phyloP scores from a whole-genome alignment of 2,888 invertebrate species.

The Thecophora atra region DNA sequence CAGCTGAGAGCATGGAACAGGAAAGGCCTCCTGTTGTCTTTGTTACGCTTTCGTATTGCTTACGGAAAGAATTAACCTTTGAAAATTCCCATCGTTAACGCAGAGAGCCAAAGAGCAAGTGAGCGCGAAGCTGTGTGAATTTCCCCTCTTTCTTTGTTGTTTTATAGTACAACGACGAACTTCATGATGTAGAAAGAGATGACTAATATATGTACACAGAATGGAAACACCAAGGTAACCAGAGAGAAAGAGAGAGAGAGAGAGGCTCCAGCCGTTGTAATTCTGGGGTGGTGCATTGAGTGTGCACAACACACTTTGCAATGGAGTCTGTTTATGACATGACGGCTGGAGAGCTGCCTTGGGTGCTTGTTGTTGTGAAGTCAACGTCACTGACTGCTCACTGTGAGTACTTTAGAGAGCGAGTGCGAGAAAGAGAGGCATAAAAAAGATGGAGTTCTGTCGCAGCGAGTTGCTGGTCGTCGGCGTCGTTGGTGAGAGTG shows the following conservation, averaged over 20 bases:
- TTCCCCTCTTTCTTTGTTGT: slow-evolving; percentile 7
- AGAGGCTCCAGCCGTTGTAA: not conserved
- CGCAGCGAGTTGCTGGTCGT: not conserved
- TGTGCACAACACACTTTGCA: slow-evolving; percentile 47
- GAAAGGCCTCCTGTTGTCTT: not conserved
- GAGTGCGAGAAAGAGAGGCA: slow-evolving; percentile 1
- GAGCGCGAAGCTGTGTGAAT: not conserved
- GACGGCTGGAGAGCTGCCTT: slow-evolving; percentile 46
- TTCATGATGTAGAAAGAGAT: not conserved
- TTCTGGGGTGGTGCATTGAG: slow-evolving; percentile 15
- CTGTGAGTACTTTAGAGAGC: slow-evolving; percentile 13
- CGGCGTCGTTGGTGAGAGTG: slow-evolving; percentile 56
- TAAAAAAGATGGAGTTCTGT: not conserved
- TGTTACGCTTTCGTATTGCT: not conserved
- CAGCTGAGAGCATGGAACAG: not conserved
- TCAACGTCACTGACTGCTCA: slow-evolving; percentile 35
- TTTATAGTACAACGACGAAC: too few species aligned
- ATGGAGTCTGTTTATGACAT: slow-evolving; percentile 63
- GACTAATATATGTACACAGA: not conserved
- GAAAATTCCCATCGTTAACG: not conserved
- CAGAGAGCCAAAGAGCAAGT: not conserved
- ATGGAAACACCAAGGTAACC: not conserved
- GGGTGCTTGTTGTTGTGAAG: slow-evolving; percentile 34
- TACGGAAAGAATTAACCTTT: not conserved
- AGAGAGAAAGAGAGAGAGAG: not conserved